Evolutionary conservation across 2,888 invertebrate species (phyloP).

Genomic region (Coelogynopora nodosa): DNA sequence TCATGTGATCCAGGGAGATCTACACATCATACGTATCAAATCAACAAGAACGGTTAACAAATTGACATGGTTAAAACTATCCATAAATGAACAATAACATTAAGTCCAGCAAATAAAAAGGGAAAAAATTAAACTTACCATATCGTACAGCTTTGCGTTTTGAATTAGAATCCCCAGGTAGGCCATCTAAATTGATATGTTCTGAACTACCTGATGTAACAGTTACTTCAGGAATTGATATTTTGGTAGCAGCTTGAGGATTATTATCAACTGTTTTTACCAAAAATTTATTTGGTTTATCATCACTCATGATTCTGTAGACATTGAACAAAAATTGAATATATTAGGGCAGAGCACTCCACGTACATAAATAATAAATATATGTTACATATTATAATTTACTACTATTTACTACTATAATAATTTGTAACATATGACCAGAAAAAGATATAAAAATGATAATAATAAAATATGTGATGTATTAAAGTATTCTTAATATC

Average conservation of each 20-base stretch:
- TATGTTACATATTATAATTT: no score
- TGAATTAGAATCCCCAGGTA: not conserved
- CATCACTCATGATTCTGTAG: not conserved
- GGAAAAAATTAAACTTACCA: not conserved
- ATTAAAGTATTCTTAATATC: no score
- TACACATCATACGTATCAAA: no score
- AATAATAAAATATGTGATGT: no score
- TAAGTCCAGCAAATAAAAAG: not conserved
- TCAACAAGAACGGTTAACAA: no score
- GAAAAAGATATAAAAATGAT: no score
- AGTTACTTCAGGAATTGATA: not conserved
- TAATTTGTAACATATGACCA: no score
- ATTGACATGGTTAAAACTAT: no score
- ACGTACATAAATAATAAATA: no score
- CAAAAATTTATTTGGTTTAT: not conserved
- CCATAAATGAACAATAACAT: not conserved
- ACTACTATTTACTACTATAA: no score
- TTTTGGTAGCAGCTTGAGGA: not conserved
- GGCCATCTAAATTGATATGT: not conserved
- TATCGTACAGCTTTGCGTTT: not conserved
- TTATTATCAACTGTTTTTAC: constrained; percentile 22
- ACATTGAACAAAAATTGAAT: not conserved
- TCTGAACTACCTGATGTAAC: not conserved
- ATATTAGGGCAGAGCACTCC: no score
- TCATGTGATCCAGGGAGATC: constrained; percentile 1